Evolutionary conservation across 2,797 vertebrate genomes (phyloP).

Genomic region (Micrastur ruficollis): DNA sequence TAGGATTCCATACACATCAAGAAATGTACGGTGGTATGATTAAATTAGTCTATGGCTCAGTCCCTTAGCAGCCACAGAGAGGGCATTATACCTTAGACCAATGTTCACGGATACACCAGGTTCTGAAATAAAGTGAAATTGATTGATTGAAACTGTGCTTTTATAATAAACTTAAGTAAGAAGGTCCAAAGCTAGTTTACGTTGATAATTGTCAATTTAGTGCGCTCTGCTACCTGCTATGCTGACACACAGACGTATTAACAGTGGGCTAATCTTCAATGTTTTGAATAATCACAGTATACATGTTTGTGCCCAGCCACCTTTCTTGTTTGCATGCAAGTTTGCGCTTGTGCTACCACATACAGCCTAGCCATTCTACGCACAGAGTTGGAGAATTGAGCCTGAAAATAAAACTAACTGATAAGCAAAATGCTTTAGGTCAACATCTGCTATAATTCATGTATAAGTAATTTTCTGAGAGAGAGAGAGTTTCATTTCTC

Average conservation of each 20-base stretch:
- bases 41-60: not conserved
- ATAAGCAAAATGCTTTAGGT: not conserved
- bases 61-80: not conserved
- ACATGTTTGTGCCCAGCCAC: fast-evolving
- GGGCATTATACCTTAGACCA: not conserved
- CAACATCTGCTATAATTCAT: not conserved
- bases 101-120: not conserved
- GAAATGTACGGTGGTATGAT: fast-evolving
- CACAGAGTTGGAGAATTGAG: not conserved
- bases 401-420: not conserved
- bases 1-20: not conserved
- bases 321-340: not conserved
- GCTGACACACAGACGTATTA: not conserved
- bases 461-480: not conserved
- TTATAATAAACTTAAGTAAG: not conserved
- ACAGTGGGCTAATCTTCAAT: not conserved
- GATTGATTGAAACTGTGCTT: not conserved
- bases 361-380: fast-evolving
- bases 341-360: not conserved
- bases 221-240: not conserved
- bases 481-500: not conserved
- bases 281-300: not conserved
- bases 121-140: not conserved
- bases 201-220: not conserved
- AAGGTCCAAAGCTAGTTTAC: not conserved